Base-by-base conservation (phyloP, 2,113 vertebrate genomes). In the Cyprinodon tularosa region DNA sequence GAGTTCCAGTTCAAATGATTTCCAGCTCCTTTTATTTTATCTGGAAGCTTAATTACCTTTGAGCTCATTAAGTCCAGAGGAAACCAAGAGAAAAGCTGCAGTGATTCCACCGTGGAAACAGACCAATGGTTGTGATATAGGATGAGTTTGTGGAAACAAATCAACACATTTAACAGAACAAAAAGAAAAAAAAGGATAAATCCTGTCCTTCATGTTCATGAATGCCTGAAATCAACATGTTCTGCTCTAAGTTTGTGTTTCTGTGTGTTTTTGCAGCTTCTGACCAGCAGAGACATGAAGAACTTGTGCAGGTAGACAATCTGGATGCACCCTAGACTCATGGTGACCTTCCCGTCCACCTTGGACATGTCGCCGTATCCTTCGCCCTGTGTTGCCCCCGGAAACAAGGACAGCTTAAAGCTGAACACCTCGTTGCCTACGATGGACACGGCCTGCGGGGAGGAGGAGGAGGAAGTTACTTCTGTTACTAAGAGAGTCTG, bases 301-400 rank as follows among this genome's bases (percentile, higher is more conserved):
- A 99, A 99, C 86, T 97, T 96, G 88, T 99, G 97, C 76, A 99
- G 93, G 86, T 97, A 99, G 29, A 98, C 82, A 36, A 99, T 96
- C 90, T 96, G 95, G 87, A 99, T 98, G 85, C 98, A 99, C 89
- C 98, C 98, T 47, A 98, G 93, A 40, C 90, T 95, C 82, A 99
- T 74, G 2, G 93, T 96, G 0, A 98, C 71, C 3, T 93, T 93
- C n/a, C 96, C 96, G 80, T 99, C 98, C 70, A 97, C 96, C 85
- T 95, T 95, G 0, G 96, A 95, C 90, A 94, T 96, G 88, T 99
- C 95, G 1, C 83, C 70, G 84, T 99, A 99, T 10, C 92, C 93
- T 3, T 95, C 94, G 0, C 96, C 96, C 67, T 96, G 94, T 0
- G 97, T 98, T 40, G 96, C 96, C 48, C 93, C 93, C 0, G 96